These are phyloP conservation scores for Caenorhabditis virilis DNA, from an alignment of 2,888 invertebrate genomes.

Conservation along the genomic window DNA sequence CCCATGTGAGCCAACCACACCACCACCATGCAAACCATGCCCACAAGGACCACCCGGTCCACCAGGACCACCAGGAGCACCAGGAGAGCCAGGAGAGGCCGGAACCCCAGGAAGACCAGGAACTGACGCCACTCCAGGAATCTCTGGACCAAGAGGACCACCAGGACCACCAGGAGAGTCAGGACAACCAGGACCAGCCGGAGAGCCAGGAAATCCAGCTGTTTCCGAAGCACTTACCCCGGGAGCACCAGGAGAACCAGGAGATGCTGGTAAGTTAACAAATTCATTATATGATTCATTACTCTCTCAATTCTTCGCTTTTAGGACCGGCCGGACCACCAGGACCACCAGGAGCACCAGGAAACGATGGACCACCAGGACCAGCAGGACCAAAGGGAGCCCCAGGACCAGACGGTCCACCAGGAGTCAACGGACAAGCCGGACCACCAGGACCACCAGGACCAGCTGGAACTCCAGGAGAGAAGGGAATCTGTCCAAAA, in stretches of 20 bases:
- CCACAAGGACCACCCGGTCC: slow-evolving; percentile 52
- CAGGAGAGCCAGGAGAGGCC: slow-evolving; percentile 63
- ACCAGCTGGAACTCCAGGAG: slow-evolving; percentile 52
- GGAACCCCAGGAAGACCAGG: slow-evolving; percentile 58
- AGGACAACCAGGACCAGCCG: slow-evolving; percentile 58
- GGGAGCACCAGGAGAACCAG: slow-evolving; percentile 58
- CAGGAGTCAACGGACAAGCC: slow-evolving; percentile 54
- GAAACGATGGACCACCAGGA: slow-evolving; percentile 63
- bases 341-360: slow-evolving; percentile 58
- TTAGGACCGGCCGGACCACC: slow-evolving; percentile 53
- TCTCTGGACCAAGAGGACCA: slow-evolving; percentile 43
- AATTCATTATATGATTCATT: not conserved
- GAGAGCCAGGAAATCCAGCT: slow-evolving; percentile 43
- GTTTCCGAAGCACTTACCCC: slow-evolving; percentile 52
- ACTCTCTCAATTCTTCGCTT: slow-evolving; percentile 10
- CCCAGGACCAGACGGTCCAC: slow-evolving; percentile 41
- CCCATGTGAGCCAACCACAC: slow-evolving; percentile 53
- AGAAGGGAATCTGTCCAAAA: slow-evolving; percentile 59
- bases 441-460: slow-evolving; percentile 60
- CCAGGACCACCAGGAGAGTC: slow-evolving; percentile 54
- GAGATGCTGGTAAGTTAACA: slow-evolving; percentile 55
- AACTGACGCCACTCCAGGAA: slow-evolving; percentile 54
- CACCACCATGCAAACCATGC: slow-evolving; percentile 59
- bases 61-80: slow-evolving; percentile 63
- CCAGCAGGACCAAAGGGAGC: slow-evolving; percentile 44